phyloP scores from a whole-genome alignment of 2,888 invertebrate genomes.

The Drosophila formosana region DNA sequence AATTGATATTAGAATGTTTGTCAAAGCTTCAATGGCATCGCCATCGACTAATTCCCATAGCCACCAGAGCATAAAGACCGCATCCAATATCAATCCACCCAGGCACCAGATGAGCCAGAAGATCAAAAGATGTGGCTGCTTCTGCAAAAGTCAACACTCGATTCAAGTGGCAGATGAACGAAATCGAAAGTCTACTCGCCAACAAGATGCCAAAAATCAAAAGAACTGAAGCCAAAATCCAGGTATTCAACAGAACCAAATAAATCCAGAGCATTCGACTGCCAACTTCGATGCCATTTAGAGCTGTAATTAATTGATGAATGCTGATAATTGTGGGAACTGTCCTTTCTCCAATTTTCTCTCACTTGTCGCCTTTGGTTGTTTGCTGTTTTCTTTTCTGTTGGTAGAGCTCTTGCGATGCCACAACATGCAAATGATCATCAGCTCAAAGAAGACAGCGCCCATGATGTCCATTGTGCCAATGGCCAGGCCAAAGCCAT shows the following conservation, averaged over 20 bases:
- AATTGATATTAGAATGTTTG: constrained; percentile 65
- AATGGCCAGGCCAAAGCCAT: constrained; percentile 69
- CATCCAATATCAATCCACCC: constrained; percentile 54
- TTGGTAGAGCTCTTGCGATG: neutral
- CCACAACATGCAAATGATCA: constrained; percentile 52
- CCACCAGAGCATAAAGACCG: constrained; percentile 50
- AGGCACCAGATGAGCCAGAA: constrained; percentile 60
- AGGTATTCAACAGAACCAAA: constrained; percentile 57
- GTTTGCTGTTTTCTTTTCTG: neutral
- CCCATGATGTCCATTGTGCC: constrained; percentile 66
- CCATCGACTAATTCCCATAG: constrained; percentile 49
- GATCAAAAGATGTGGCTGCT: constrained; percentile 46
- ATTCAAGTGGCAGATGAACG: neutral
- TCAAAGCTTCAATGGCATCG: constrained; percentile 62
- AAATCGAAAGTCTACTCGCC: constrained; percentile 37
- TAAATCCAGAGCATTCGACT: constrained; percentile 59
- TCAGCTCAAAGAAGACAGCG: constrained; percentile 61
- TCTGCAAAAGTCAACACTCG: constrained; percentile 16
- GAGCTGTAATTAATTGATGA: constrained; percentile 25
- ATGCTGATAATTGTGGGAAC: constrained; percentile 12
- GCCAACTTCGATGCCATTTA: constrained; percentile 3
- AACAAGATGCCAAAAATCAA: constrained; percentile 59
- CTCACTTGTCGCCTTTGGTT: constrained; percentile 10
- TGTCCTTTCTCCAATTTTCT: constrained; percentile 1
- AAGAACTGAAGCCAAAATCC: constrained; percentile 57